Conservation (phyloP, 2,113 vertebrate genomes). For the Neopipo cinnamomea region DNA sequence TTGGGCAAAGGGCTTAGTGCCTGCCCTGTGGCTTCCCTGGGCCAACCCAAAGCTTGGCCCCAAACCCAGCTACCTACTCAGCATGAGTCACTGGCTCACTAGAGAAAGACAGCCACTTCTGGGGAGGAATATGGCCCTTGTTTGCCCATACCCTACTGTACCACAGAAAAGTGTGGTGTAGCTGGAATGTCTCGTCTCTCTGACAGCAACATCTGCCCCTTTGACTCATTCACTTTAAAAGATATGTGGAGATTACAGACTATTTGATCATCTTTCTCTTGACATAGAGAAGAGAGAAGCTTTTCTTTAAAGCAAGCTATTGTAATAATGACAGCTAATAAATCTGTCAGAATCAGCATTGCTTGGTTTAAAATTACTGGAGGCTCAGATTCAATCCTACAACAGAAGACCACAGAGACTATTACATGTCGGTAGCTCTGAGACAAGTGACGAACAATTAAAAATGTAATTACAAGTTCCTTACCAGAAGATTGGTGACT, state of each 20-base stretch:
- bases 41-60: background rate
- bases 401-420: background rate
- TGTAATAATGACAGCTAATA: background rate
- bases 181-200: background rate
- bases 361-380: background rate
- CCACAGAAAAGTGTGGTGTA: background rate
- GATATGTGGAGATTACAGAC: background rate
- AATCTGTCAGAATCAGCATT: background rate
- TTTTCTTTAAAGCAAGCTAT: background rate
- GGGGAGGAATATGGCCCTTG: background rate
- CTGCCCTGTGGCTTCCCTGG: fast-evolving
- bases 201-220: background rate
- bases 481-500: slow-evolving; percentile 75
- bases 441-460: background rate
- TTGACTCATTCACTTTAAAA: slow-evolving; percentile 7
- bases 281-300: background rate
- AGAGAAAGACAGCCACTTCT: background rate
- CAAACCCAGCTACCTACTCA: background rate
- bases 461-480: slow-evolving; percentile 9
- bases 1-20: background rate
- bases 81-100: background rate
- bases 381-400: background rate
- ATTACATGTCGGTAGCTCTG: background rate
- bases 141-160: background rate
- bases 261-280: slow-evolving; percentile 1